These are phyloP conservation scores for Verasper variegatus DNA, from an alignment of 2,113 vertebrate genomes.

Conservation along the genomic window DNA sequence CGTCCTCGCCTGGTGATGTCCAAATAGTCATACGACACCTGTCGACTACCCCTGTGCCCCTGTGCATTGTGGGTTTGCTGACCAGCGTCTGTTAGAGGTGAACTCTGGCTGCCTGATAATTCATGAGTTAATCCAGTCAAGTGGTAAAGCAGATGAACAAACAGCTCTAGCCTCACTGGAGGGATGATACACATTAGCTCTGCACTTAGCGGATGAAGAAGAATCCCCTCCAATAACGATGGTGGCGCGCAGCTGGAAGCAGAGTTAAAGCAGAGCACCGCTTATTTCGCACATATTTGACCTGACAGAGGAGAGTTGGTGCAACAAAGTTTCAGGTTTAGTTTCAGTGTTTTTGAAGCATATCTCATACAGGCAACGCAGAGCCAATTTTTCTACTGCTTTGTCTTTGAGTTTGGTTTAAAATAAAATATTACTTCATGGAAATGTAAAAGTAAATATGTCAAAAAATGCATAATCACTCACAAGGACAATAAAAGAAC, in stretches of 20 bases:
- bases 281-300: neutral
- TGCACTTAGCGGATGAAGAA: slow-evolving; percentile 5
- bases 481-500: too few relatives aligned
- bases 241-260: neutral
- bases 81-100: slow-evolving; percentile 16
- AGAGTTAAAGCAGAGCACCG: neutral
- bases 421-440: too few relatives aligned
- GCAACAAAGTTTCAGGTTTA: neutral
- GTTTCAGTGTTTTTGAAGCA: neutral
- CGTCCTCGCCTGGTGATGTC: neutral
- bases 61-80: slow-evolving; percentile 46
- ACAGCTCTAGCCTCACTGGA: neutral
- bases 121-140: slow-evolving; percentile 27
- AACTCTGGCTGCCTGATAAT: slow-evolving; percentile 29
- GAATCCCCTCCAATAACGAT: slow-evolving; percentile 17
- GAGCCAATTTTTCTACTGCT: too few relatives aligned
- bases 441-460: too few relatives aligned
- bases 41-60: slow-evolving; percentile 5
- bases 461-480: too few relatives aligned
- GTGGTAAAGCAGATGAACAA: slow-evolving; percentile 21
- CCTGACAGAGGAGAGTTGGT: neutral
- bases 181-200: slow-evolving; percentile 4
- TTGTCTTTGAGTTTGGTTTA: too few relatives aligned
- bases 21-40: slow-evolving; percentile 1
- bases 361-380: neutral